Conservation (phyloP, 2,888 invertebrate species). For the Baronia brevicornis region DNA sequence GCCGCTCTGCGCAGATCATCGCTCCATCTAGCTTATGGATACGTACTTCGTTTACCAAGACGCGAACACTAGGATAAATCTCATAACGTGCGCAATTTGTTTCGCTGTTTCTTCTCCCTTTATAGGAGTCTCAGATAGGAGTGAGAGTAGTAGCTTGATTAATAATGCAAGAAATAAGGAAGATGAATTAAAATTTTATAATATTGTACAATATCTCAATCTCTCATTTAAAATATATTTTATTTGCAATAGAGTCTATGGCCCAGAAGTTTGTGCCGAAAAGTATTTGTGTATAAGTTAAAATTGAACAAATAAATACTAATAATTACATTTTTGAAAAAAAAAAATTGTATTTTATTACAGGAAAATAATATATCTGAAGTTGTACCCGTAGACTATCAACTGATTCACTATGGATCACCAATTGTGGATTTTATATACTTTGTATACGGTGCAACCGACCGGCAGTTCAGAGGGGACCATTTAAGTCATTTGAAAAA, state of each 20-base stretch:
- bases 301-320: too few relatives aligned
- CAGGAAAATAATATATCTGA: slow-evolving; percentile 33
- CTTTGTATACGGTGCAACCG: slow-evolving; percentile 28
- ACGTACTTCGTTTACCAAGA: too few relatives aligned
- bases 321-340: background rate
- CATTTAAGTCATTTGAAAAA: slow-evolving; percentile 32
- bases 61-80: too few relatives aligned
- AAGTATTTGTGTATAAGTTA: slow-evolving; percentile 22
- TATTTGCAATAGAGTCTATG: too few relatives aligned
- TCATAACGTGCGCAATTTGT: too few relatives aligned
- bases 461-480: slow-evolving; percentile 27
- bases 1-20: too few relatives aligned
- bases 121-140: too few relatives aligned
- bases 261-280: slow-evolving; percentile 19
- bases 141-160: too few relatives aligned
- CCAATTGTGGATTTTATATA: slow-evolving; percentile 31
- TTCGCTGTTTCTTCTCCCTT: too few relatives aligned
- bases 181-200: too few relatives aligned
- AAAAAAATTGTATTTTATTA: slow-evolving; percentile 15
- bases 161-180: too few relatives aligned
- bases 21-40: too few relatives aligned
- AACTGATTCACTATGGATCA: slow-evolving; percentile 29
- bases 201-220: background rate
- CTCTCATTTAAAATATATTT: background rate
- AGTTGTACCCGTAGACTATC: slow-evolving; percentile 34